Base-by-base conservation (phyloP, 1,140 invertebrate species). In the Bradynema listronoti region DNA sequence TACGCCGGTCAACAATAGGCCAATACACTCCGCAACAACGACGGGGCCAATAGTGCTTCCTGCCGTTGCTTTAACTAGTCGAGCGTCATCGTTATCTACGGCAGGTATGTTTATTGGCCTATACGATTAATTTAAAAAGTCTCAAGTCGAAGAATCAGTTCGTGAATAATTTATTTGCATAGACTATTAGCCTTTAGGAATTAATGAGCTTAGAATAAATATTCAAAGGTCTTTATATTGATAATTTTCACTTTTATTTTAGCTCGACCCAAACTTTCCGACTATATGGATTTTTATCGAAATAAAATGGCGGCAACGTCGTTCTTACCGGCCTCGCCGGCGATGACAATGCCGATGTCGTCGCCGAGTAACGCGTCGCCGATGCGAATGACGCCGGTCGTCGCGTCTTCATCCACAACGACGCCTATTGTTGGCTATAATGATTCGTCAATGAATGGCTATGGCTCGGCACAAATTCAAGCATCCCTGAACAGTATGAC, bases 251-350 rank as follows among this genome's bases (percentile, higher is more conserved):
- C 19, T 39, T 39, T 39, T 11, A 11, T 39, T 39, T 39, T 39
- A 39, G 11, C 19, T 39, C 4, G 47, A 29, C 47, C 47, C 5
- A 19, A 32, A 19, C 47, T 3, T 5, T 25, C 27, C 27, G 47
- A 50, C 19, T 50, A 50, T 27, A 50, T 50, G 47, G 16, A 5
- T n/a, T 50, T 30, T 32, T 50, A 50, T 50, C 47, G 47, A 3
- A 50, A 50, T n/a, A 50, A 50, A 25, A 50, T 50, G 47, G 22
- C 19, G 19, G 7, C 7, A 47, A 29, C 7, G 29, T 14, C 45
- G 9, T 9, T 29, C 19, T 11, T 19, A 7, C 19, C 7, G 9
- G 7, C 45, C 22, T 7, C 36, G 36, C 19, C 36, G 29, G 22
- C 45, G 29, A 47, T 22, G 29, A 9, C 22, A 9, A 22, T 29